Percentiles rank a stretch among this genome's conserved stretches.
Evolutionary conservation across 2,888 invertebrate species (phyloP).

Genomic region (Zhuqinia jingwanae): DNA sequence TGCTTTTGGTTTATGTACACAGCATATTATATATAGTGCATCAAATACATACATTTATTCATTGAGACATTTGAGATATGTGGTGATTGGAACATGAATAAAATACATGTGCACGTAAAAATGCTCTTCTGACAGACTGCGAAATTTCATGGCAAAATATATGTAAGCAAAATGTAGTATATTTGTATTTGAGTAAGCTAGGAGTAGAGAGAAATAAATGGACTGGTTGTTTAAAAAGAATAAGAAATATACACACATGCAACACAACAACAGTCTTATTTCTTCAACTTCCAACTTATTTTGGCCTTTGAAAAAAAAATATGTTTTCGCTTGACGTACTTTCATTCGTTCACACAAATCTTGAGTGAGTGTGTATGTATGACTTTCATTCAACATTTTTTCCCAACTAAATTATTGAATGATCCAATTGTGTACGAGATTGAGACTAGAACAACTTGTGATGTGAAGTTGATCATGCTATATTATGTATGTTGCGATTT

Average conservation of each 20-base stretch:
- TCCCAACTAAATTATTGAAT: background rate
- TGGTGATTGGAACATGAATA: background rate
- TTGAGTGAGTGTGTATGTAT: too few species aligned
- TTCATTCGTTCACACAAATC: background rate
- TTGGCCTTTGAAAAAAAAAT: background rate
- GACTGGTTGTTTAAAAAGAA: background rate
- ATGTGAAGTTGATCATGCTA: too few species aligned
- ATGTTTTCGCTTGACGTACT: background rate
- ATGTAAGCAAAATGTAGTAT: conserved; percentile 1
- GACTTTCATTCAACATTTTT: background rate
- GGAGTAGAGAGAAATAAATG: conserved; percentile 19
- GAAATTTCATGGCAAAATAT: conserved; percentile 12
- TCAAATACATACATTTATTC: too few species aligned
- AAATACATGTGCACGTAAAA: conserved; percentile 23
- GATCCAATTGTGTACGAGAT: conserved; percentile 4
- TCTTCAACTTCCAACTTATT: background rate
- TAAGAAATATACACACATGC: too few species aligned
- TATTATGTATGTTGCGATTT: background rate
- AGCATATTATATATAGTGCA: too few species aligned
- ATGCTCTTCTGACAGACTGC: background rate
- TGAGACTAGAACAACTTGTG: conserved; percentile 20
- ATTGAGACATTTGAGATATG: background rate
- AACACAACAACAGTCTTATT: background rate
- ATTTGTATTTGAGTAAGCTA: too few species aligned
- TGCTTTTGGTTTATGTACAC: background rate